These are phyloP conservation scores for Galemys pyrenaicus DNA, from an alignment of 2,113 vertebrate genomes.

Conservation along the genomic window DNA sequence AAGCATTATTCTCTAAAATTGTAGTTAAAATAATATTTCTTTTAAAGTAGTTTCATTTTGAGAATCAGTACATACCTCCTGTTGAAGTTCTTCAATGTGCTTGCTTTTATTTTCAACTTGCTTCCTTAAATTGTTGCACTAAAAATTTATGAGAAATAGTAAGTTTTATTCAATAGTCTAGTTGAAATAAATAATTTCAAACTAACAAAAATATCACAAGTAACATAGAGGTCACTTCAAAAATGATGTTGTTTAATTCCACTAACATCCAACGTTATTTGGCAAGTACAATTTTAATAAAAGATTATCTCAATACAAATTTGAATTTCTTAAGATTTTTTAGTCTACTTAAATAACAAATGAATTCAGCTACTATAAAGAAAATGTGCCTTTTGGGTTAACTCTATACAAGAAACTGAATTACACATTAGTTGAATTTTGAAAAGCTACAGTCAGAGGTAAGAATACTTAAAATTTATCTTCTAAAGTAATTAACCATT, in stretches of 20 bases:
- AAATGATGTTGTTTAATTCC: background rate
- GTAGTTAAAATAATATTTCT: background rate
- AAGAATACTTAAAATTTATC: background rate
- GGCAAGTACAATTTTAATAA: constrained; percentile 30
- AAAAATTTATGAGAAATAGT: constrained; percentile 69
- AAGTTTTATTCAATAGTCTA: constrained; percentile 54
- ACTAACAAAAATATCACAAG: constrained; percentile 13
- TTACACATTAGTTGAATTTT: background rate
- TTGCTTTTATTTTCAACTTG: constrained; percentile 90
- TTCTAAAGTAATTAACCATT: constrained; percentile 4
- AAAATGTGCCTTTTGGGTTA: background rate
- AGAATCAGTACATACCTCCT: constrained; percentile 87
- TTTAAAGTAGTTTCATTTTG: constrained; percentile 35
- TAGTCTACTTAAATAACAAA: constrained; percentile 19
- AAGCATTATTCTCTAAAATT: constrained; percentile 50
- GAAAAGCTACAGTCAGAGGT: background rate
- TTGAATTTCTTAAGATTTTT: constrained; percentile 23
- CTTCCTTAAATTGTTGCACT: constrained; percentile 89
- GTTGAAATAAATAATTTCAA: constrained; percentile 45
- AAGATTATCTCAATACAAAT: background rate
- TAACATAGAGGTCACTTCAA: constrained; percentile 37
- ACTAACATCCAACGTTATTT: constrained; percentile 3
- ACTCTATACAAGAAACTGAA: background rate
- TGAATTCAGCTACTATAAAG: constrained; percentile 24
- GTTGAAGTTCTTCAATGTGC: constrained; percentile 87